phyloP scores from a whole-genome alignment of 2,797 vertebrate species.

The Darevskia nairensis region DNA sequence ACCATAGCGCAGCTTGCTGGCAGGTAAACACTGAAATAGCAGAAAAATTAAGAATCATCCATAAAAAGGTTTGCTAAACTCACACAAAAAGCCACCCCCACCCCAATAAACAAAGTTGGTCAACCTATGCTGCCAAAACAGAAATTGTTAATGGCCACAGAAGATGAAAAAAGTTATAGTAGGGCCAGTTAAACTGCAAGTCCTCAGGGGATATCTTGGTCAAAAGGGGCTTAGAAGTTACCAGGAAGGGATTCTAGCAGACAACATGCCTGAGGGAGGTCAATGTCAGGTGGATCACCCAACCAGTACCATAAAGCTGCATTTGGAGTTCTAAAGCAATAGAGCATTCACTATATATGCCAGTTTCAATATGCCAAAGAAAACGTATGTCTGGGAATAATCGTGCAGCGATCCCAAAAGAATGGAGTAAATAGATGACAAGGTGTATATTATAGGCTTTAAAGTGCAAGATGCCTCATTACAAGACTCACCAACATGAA shows the following conservation, averaged over 20 bases:
- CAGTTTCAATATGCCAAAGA: not conserved
- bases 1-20: accelerated
- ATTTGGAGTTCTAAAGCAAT: not conserved
- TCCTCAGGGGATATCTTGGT: not conserved
- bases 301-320: not conserved
- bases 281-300: too few species aligned
- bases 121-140: not conserved
- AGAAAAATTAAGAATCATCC: not conserved
- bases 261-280: not conserved
- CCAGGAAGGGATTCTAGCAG: not conserved
- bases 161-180: not conserved
- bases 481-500: not conserved
- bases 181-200: not conserved
- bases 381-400: not conserved
- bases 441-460: not conserved
- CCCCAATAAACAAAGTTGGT: not conserved
- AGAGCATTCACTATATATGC: not conserved
- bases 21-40: not conserved
- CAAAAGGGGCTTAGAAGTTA: not conserved
- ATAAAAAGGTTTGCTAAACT: not conserved
- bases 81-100: not conserved
- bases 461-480: not conserved
- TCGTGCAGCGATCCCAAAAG: not conserved
- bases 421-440: not conserved
- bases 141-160: not conserved